Conservation (phyloP, 2,888 invertebrate genomes). For the Drosophila affinis region DNA sequence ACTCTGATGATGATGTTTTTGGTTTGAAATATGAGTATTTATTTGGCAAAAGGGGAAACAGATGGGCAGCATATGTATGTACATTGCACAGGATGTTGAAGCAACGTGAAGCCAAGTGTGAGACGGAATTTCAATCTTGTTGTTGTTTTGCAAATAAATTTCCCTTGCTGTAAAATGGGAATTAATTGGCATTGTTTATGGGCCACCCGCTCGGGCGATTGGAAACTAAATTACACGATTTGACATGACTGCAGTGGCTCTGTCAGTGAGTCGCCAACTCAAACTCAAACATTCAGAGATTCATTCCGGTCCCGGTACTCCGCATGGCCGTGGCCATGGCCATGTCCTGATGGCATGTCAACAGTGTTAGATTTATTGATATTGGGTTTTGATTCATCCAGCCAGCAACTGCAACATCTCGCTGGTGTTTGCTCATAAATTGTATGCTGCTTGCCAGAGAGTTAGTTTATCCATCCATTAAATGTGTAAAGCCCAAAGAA, state of each 20-base stretch:
- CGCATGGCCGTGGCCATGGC: background rate
- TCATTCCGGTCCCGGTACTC: background rate
- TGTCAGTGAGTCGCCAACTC: background rate
- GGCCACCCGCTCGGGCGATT: background rate
- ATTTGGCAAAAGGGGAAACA: background rate
- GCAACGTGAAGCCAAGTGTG: background rate
- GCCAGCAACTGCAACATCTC: background rate
- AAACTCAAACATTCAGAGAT: background rate
- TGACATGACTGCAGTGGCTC: conserved; percentile 25
- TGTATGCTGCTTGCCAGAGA: conserved; percentile 10
- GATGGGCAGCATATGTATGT: background rate
- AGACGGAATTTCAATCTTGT: background rate
- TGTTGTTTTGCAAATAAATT: conserved; percentile 26
- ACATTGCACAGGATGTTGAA: background rate
- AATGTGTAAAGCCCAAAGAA: background rate
- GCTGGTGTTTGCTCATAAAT: conserved; percentile 35
- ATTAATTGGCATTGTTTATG: conserved; percentile 37
- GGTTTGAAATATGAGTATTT: background rate
- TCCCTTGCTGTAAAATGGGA: conserved; percentile 26
- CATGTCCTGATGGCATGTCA: conserved; percentile 50
- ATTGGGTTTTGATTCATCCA: conserved; percentile 60
- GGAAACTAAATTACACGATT: conserved; percentile 19
- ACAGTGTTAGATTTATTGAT: conserved; percentile 64
- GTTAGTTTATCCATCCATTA: background rate
- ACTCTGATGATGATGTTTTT: conserved; percentile 23